These are phyloP conservation scores for Ectemnius lituratus DNA, from an alignment of 2,888 invertebrate genomes.

Conservation along the genomic window DNA sequence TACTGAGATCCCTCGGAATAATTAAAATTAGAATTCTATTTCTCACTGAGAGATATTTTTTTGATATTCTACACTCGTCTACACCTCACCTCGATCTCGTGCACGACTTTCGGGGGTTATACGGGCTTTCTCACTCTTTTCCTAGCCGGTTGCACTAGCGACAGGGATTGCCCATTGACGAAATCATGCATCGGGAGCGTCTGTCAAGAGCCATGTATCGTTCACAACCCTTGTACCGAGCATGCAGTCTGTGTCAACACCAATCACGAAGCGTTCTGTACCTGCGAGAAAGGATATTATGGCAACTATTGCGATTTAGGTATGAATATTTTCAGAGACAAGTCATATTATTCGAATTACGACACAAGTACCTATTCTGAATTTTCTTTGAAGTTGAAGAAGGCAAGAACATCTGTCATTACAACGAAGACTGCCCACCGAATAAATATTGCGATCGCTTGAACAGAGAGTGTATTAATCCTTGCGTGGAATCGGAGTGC, in stretches of 20 bases:
- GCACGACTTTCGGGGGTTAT: constrained; percentile 70
- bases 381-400: constrained; percentile 72
- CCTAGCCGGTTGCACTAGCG: constrained; percentile 90
- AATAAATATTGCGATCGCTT: constrained; percentile 90
- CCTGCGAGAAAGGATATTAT: constrained; percentile 90
- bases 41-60: no score
- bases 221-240: constrained; percentile 90
- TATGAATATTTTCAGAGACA: constrained; percentile 71
- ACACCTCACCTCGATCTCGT: constrained; percentile 12
- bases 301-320: constrained; percentile 92
- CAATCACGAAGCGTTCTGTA: constrained; percentile 92
- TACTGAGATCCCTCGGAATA: neutral
- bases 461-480: constrained; percentile 90
- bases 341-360: neutral
- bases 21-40: neutral
- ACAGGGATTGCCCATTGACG: constrained; percentile 91
- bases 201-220: constrained; percentile 92
- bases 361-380: no score
- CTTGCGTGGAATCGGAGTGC: constrained; percentile 88
- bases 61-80: neutral
- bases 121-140: constrained; percentile 70
- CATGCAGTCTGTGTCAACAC: constrained; percentile 93
- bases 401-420: constrained; percentile 86
- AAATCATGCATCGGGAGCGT: constrained; percentile 92
- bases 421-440: constrained; percentile 94